phyloP scores from a whole-genome alignment of 2,888 invertebrate species.

The Hyposoter didymator region DNA sequence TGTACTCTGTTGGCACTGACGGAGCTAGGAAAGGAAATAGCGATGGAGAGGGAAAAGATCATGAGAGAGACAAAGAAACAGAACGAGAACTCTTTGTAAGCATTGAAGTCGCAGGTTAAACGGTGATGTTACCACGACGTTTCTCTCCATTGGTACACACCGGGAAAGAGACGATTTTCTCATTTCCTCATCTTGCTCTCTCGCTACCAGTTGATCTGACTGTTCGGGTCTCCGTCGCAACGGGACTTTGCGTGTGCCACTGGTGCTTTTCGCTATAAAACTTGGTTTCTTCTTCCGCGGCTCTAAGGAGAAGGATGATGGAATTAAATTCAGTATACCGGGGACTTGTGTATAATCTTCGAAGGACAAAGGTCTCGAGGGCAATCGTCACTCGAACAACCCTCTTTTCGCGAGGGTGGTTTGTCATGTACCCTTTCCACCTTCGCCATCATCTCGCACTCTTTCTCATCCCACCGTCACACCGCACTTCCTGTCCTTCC shows the following conservation, averaged over 20 bases:
- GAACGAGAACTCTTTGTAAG: constrained; percentile 16
- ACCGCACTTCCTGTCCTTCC: constrained; percentile 13
- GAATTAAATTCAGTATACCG: constrained; percentile 67
- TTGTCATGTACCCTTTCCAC: constrained; percentile 36
- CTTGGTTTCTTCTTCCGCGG: constrained; percentile 52
- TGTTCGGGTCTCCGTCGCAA: not conserved
- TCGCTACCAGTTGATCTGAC: constrained; percentile 19
- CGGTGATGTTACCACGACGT: constrained; percentile 45
- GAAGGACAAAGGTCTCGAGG: constrained; percentile 57
- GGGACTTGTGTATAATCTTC: constrained; percentile 61
- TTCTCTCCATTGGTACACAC: constrained; percentile 37
- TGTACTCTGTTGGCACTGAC: constrained; percentile 33
- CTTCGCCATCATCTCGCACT: not conserved
- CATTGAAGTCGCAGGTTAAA: constrained; percentile 49
- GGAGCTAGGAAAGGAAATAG: constrained; percentile 22
- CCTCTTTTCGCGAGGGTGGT: constrained; percentile 49
- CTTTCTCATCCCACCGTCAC: not conserved
- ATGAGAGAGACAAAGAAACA: not conserved
- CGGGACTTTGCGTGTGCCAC: constrained; percentile 20
- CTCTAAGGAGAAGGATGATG: constrained; percentile 52
- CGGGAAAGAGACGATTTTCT: constrained; percentile 18
- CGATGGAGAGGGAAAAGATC: not conserved
- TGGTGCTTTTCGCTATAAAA: constrained; percentile 33
- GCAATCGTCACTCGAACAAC: constrained; percentile 67
- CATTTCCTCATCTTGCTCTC: constrained; percentile 23